A percentile compares a stretch with the other conserved stretches of the same genome.
phyloP scores from a whole-genome alignment of 2,113 vertebrate species.

The Dicentrarchus labrax region DNA sequence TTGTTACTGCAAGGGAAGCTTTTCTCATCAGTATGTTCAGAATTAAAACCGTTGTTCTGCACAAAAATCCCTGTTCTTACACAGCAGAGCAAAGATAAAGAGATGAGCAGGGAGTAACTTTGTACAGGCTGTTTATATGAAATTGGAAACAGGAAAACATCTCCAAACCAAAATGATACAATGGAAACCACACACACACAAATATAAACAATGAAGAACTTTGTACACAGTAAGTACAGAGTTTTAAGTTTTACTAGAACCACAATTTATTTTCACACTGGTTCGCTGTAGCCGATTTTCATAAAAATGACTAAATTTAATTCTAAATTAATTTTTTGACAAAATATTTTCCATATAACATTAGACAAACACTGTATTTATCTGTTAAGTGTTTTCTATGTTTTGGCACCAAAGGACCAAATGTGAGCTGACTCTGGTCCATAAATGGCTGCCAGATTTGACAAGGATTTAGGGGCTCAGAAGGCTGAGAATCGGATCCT shows the following conservation, averaged over 20 bases:
- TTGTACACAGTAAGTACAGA: neutral
- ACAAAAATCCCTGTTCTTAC: neutral
- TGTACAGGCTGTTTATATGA: neutral
- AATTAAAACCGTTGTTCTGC: neutral
- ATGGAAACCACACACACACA: neutral
- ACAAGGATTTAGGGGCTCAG: neutral
- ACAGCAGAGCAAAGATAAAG: constrained; percentile 7
- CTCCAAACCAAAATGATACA: neutral
- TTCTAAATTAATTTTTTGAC: neutral
- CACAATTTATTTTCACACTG: neutral
- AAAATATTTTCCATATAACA: neutral
- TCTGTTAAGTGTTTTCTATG: neutral
- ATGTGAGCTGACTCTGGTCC: constrained; percentile 1
- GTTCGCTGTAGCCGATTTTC: too few relatives aligned
- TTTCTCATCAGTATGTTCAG: neutral
- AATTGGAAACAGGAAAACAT: constrained; percentile 15
- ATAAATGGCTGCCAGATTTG: neutral
- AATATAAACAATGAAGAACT: neutral
- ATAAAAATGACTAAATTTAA: neutral
- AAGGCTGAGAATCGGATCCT: neutral
- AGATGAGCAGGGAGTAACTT: neutral
- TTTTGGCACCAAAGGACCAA: constrained; percentile 16
- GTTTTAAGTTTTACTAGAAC: neutral
- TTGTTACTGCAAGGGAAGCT: constrained; percentile 4
- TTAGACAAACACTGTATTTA: neutral